phyloP scores from a whole-genome alignment of 2,888 invertebrate species.

The Trileptium ribeirensis region DNA sequence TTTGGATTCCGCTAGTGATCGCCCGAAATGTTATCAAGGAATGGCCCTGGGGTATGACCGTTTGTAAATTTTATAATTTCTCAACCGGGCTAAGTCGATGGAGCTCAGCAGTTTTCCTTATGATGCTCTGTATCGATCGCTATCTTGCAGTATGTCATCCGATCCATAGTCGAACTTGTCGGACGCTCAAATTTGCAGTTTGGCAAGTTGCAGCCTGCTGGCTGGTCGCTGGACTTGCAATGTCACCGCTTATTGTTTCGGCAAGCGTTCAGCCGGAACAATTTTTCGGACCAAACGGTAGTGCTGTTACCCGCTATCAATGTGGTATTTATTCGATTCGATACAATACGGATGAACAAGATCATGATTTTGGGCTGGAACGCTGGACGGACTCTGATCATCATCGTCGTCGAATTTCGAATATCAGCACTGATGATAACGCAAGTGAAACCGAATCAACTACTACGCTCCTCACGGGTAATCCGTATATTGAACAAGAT shows the following conservation, averaged over 20 bases:
- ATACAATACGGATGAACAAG: not conserved
- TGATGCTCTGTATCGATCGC: slow-evolving; percentile 11
- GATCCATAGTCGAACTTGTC: not conserved
- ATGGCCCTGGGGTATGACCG: slow-evolving; percentile 1
- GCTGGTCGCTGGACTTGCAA: not conserved
- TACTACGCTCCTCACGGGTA: too few relatives aligned
- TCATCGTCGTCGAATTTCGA: not conserved
- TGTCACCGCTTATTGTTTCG: not conserved
- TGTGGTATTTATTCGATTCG: slow-evolving; percentile 1
- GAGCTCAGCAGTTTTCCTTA: not conserved
- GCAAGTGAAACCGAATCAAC: not conserved
- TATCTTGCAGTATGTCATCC: slow-evolving; percentile 13
- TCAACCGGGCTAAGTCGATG: not conserved
- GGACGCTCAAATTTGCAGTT: not conserved
- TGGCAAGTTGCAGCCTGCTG: not conserved
- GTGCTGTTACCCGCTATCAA: not conserved
- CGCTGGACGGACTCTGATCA: too few relatives aligned
- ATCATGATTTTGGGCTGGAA: not conserved
- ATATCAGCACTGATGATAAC: not conserved
- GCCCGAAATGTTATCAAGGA: slow-evolving; percentile 3
- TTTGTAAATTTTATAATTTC: slow-evolving; percentile 7
- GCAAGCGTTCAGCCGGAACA: not conserved
- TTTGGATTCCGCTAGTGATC: slow-evolving; percentile 16
- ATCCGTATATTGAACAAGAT: not conserved
- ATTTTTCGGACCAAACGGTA: not conserved